Evolutionary conservation across 2,888 invertebrate genomes (phyloP).

Genomic region (Incurvaria masculella): DNA sequence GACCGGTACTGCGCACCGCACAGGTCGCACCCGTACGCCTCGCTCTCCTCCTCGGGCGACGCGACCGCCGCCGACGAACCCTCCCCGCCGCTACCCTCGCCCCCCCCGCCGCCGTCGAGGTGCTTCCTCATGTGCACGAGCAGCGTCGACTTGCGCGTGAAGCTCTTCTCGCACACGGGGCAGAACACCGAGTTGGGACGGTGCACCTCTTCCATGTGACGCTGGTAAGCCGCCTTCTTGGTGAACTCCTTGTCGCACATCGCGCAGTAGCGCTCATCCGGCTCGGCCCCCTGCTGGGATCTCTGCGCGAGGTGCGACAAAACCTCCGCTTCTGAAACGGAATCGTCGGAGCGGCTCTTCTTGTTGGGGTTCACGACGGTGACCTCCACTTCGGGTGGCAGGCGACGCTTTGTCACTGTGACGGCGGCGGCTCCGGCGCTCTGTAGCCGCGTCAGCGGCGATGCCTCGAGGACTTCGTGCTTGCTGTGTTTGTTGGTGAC

Average conservation of each 20-base stretch:
- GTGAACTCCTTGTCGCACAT: slow-evolving; percentile 62
- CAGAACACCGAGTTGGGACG: slow-evolving; percentile 56
- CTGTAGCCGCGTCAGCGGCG: slow-evolving; percentile 28
- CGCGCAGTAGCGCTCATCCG: slow-evolving; percentile 54
- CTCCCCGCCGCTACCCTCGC: slow-evolving; percentile 31
- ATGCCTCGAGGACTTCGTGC: slow-evolving; percentile 42
- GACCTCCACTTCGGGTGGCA: slow-evolving; percentile 51
- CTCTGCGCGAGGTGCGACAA: slow-evolving; percentile 30
- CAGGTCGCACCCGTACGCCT: slow-evolving; percentile 51
- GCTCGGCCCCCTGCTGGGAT: slow-evolving; percentile 32
- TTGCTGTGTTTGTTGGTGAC: slow-evolving; percentile 51
- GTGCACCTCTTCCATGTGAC: slow-evolving; percentile 58
- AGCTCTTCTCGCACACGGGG: slow-evolving; percentile 60
- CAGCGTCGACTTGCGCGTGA: slow-evolving; percentile 60
- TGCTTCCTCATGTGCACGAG: slow-evolving; percentile 62
- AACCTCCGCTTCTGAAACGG: slow-evolving; percentile 27
- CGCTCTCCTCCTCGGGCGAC: slow-evolving; percentile 30
- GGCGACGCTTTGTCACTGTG: slow-evolving; percentile 33
- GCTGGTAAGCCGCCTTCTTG: slow-evolving; percentile 56
- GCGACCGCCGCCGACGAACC: slow-evolving; percentile 20
- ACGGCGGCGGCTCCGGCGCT: slow-evolving; percentile 21
- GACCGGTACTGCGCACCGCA: slow-evolving; percentile 60
- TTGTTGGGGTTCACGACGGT: slow-evolving; percentile 52
- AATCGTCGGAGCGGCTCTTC: slow-evolving; percentile 44
- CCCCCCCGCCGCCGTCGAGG: slow-evolving; percentile 30